Evolutionary conservation across 2,797 vertebrate genomes (phyloP).

Genomic region (Taenioides sp.): DNA sequence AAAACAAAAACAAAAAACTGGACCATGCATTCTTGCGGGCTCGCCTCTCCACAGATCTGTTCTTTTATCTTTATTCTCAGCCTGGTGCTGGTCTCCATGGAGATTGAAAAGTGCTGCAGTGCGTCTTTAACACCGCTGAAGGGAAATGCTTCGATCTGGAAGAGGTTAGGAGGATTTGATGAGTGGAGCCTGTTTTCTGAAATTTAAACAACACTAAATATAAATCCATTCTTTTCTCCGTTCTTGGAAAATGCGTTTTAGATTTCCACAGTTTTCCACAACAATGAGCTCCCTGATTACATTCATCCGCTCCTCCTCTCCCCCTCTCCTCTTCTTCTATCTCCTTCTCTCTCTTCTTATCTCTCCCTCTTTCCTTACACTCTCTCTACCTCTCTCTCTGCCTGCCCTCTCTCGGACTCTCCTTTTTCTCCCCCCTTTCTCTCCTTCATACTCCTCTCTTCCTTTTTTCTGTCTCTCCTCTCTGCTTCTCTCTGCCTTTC

Average conservation of each 20-base stretch:
- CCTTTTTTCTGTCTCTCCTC: no score
- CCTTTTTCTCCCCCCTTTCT: no score
- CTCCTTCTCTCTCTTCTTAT: neutral
- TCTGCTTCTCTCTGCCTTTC: no score
- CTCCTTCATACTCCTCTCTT: no score
- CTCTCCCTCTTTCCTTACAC: constrained; percentile 2
- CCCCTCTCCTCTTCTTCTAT: neutral
- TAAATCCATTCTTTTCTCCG: neutral
- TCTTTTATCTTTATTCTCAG: no score
- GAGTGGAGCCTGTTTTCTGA: neutral
- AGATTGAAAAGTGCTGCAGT: no score
- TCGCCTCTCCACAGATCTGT: no score
- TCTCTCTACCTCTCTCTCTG: no score
- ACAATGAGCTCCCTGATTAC: neutral
- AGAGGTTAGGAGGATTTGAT: neutral
- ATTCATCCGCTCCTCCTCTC: neutral
- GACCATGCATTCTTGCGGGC: no score
- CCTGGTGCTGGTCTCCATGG: no score
- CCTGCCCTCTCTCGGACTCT: no score
- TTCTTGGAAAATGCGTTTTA: neutral
- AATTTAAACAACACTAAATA: constrained; percentile 1
- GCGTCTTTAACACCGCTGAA: neutral
- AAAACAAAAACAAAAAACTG: no score
- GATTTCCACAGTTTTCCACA: constrained; percentile 2
- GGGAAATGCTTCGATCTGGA: neutral